Conservation (phyloP, 2,888 invertebrate species). For the Eurytoma adleriae region DNA sequence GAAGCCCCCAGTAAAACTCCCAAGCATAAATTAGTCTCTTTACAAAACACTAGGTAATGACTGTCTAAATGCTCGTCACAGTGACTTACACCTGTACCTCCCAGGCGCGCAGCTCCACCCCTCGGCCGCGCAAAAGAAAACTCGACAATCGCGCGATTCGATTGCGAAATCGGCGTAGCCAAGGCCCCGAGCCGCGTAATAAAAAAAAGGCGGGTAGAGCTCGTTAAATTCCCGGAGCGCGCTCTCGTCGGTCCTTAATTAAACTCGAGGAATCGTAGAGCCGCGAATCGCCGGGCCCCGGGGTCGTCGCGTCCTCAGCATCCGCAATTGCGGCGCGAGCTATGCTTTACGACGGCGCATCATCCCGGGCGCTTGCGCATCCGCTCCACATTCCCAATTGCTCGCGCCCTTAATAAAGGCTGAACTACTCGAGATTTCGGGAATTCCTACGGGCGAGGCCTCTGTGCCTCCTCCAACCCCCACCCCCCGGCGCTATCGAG, state of each 20-base stretch:
- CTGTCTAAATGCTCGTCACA: too few relatives aligned
- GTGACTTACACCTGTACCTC: too few relatives aligned
- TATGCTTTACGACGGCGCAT: conserved; percentile 9
- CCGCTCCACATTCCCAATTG: conserved; percentile 37
- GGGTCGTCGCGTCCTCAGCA: background rate
- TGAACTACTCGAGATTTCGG: conserved; percentile 38
- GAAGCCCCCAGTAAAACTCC: too few relatives aligned
- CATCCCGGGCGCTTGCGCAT: conserved; percentile 3
- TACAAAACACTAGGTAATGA: too few relatives aligned
- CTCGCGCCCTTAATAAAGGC: conserved; percentile 27
- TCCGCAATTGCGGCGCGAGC: conserved; percentile 1
- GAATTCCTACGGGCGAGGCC: conserved; percentile 20
- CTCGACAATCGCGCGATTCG: too few relatives aligned
- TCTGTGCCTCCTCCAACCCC: too few relatives aligned
- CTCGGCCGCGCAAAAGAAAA: too few relatives aligned
- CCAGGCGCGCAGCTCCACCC: too few relatives aligned
- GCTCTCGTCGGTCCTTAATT: background rate
- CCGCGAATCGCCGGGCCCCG: background rate
- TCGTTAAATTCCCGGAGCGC: too few relatives aligned
- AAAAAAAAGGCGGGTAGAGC: background rate
- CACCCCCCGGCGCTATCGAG: too few relatives aligned
- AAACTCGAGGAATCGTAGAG: conserved; percentile 1
- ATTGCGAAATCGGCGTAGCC: too few relatives aligned
- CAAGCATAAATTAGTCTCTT: too few relatives aligned
- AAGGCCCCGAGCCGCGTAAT: background rate